These are phyloP conservation scores for Ciconia boyciana DNA, from an alignment of 2,113 vertebrate species.

Conservation along the genomic window DNA sequence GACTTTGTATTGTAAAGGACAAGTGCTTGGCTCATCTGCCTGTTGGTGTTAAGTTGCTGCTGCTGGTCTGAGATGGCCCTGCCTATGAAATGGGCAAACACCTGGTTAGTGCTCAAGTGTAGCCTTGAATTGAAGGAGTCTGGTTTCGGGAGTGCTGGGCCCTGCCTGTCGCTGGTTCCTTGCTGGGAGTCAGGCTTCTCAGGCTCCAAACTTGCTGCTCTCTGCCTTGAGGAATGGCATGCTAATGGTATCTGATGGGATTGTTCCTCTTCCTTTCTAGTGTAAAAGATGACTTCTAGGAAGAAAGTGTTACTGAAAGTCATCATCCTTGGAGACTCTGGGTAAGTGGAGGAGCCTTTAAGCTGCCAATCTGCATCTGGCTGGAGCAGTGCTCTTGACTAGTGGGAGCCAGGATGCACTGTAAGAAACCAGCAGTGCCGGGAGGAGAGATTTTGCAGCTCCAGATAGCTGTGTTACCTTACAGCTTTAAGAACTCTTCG, in stretches of 20 bases:
- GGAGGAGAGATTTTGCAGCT: neutral
- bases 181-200: neutral
- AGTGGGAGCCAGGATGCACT: neutral
- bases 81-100: neutral
- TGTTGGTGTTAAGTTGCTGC: neutral
- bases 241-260: neutral
- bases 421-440: neutral
- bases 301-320: conserved; percentile 99
- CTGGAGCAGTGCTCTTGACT: neutral
- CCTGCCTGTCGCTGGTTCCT: neutral
- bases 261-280: conserved; percentile 54
- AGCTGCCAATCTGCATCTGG: neutral
- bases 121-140: neutral
- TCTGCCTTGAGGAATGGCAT: neutral
- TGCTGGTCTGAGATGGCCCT: neutral
- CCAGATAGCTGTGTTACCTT: neutral
- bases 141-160: neutral
- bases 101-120: neutral
- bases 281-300: conserved; percentile 94
- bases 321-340: conserved; percentile 96
- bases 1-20: neutral
- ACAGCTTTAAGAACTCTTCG: neutral
- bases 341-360: conserved; percentile 79
- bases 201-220: neutral
- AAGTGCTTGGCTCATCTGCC: neutral